Base-by-base conservation (phyloP, 1,140 invertebrate species). In the Andrena cerasifolii region DNA sequence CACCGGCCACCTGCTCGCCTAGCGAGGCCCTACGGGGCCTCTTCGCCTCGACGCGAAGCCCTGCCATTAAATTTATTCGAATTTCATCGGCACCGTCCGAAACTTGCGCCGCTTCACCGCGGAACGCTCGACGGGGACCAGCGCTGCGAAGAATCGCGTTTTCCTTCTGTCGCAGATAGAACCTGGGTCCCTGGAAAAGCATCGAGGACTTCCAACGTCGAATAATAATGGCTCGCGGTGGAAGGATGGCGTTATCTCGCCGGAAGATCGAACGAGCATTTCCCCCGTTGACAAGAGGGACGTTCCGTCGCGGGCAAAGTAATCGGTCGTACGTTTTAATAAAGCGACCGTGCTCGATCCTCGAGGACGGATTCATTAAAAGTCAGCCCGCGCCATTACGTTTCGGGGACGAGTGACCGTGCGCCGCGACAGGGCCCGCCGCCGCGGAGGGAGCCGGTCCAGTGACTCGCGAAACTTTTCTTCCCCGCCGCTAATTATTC, bases 11-110 rank as follows among this genome's bases (percentile, higher is more conserved):
- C 91, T 92, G 91, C 80, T 80, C 88, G 84, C 83, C 74, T 87
- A 86, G 83, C 74, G 81, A 87, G 85, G 83, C 89, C 85, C 86
- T 40, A 84, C 85, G 85, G 83, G 85, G 88, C 78, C 87, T 78
- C 80, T 71, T 80, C 78, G 75, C 43, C 70, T 56, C 80, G 71
- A 62, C 80, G 87, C 80, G 81, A 85, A 83, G 85, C 85, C 86
- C 86, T 85, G 87, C 89, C 88, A 90, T 91, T 89, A 90, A 92
- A 92, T 92, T 91, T 90, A 92, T 91, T 91, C 86, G 87, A 89
- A 87, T 87, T 85, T 82, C 83, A 88, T 87, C 88, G 89, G 78
- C 86, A 86, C 86, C 86, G 84, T 88, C 83, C 89, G 78, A 85
- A 84, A 80, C 28, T 78, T 26, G 74, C 71, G 54, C 77, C 81